Conservation (phyloP, 2,888 invertebrate genomes). For the Leptopterna dolabrata region DNA sequence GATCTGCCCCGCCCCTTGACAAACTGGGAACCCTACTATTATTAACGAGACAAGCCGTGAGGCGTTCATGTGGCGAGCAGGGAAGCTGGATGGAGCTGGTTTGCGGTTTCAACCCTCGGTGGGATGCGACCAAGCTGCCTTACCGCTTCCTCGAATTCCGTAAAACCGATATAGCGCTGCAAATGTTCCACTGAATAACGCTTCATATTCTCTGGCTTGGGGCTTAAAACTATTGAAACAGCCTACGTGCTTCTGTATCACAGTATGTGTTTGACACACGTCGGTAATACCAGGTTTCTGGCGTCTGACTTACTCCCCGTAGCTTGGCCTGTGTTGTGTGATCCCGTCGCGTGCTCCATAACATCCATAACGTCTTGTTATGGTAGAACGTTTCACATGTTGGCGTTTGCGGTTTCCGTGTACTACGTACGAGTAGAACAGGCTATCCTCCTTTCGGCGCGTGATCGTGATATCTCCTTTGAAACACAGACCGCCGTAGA, state of each 20-base stretch:
- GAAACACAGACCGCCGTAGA: too few species aligned
- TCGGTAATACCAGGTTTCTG: too few species aligned
- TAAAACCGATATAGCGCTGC: neutral
- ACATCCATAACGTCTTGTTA: neutral
- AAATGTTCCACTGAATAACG: neutral
- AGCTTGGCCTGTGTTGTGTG: neutral
- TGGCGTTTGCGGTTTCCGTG: neutral
- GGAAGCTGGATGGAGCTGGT: slow-evolving; percentile 1
- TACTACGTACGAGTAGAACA: neutral
- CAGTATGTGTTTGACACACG: too few species aligned
- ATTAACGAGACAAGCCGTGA: neutral
- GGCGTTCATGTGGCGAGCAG: neutral
- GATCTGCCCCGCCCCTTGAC: neutral
- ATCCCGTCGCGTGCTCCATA: neutral
- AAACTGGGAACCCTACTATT: neutral
- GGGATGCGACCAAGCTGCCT: neutral
- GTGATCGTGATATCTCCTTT: too few species aligned
- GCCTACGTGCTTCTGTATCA: too few species aligned
- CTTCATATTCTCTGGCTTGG: too few species aligned
- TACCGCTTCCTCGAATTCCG: neutral
- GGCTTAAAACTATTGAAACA: too few species aligned
- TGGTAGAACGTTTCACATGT: neutral
- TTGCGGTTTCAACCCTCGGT: neutral
- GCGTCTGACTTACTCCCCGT: neutral
- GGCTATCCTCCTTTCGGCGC: neutral